Conservation (phyloP, 2,888 invertebrate species). For the Sussaba pulchella region DNA sequence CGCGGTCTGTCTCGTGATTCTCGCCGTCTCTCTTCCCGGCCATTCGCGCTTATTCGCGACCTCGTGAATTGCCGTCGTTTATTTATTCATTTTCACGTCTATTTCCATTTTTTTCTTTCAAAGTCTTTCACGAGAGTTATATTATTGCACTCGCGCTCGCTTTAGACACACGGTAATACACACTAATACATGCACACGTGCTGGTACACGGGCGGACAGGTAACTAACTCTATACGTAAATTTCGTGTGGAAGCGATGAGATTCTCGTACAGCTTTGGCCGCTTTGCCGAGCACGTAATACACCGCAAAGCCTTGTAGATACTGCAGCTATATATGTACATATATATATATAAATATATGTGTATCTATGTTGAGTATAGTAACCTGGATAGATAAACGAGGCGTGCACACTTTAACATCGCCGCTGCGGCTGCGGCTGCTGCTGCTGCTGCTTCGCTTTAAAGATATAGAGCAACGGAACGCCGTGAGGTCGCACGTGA, state of each 20-base stretch:
- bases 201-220: background rate
- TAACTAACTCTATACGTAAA: background rate
- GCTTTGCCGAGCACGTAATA: constrained; percentile 50
- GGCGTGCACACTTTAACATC: constrained; percentile 26
- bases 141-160: constrained; percentile 5
- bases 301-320: constrained; percentile 33
- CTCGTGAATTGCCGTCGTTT: constrained; percentile 47
- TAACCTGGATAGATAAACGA: constrained; percentile 52
- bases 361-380: background rate
- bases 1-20: constrained; percentile 9
- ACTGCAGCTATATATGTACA: constrained; percentile 1
- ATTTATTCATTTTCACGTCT: too few relatives aligned
- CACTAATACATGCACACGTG: background rate
- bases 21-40: background rate
- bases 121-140: constrained; percentile 14
- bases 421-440: background rate
- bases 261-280: constrained; percentile 22
- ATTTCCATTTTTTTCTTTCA: background rate
- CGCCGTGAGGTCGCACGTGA: constrained; percentile 24
- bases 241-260: constrained; percentile 20
- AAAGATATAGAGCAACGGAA: constrained; percentile 12
- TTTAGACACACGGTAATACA: background rate
- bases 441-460: constrained; percentile 21
- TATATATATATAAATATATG: constrained; percentile 6
- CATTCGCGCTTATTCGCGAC: background rate